Evolutionary conservation across 2,888 invertebrate genomes (phyloP), one percentile per base, ranked within the genome.

Genomic region (Halictus quadricinctus): DNA sequence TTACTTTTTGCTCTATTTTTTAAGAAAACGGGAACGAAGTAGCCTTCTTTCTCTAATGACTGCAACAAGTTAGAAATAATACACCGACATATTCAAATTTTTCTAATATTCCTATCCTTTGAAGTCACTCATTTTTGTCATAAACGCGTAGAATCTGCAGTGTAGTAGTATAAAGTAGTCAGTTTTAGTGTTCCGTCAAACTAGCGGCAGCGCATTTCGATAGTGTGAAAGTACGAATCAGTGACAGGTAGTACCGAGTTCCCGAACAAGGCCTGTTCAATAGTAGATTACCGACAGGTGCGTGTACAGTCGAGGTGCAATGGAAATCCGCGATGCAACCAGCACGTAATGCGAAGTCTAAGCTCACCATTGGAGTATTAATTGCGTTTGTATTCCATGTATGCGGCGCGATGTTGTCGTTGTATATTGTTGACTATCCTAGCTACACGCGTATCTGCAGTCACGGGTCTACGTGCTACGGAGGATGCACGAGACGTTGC

Each of bases 321-420:
- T n/a, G n/a, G 15, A 58, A 70, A 36, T 54, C 36, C 13, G 60
- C 75, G 54, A 46, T 50, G 66, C 76, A 79, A 69, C 41, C 25
- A 48, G 66, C 66, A 70, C 29, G 73, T 79, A 81, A 75, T 36
- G 75, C 50, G 78, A 88, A 83, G 81, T 60, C 72, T 75, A 60
- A 43, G 84, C 88, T 88, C 82, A 88, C 88, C 88, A 88, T 88
- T 80, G 85, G 83, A 79, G 81, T 85, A 79, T 69, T 70, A 80
- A 74, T 80, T 81, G 76, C 73, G 78, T 79, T 69, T 66, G 74
- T 75, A 78, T 83, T 64, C 76, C 77, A 80, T 81, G 81, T 80
- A 72, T 80, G 87, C 80, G 79, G 79, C 75, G 83, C 29, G 54
- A 36, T 60, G 58, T 29, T 54, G 72, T 60, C 50, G n/a, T 25